Base-by-base conservation (phyloP, 2,113 vertebrate species). In the Seriola rivoliana region DNA sequence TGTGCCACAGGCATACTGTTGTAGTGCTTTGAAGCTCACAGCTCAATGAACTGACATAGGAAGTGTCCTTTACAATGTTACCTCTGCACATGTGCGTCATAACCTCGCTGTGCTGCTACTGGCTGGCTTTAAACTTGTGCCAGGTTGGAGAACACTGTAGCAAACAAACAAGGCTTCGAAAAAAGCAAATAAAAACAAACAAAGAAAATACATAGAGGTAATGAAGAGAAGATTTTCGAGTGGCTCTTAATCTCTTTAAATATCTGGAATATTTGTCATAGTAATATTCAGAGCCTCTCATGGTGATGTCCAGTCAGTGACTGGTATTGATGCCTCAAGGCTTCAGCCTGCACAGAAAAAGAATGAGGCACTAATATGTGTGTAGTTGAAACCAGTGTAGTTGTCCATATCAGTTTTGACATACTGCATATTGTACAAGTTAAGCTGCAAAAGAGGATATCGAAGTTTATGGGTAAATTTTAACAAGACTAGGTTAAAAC, bases 21-120 rank as follows among this genome's bases (percentile, higher is more conserved):
- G 52, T 68, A 57, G 32, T 55, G 50, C 71, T 78, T 83, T 70
- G 83, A 90, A 71, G 76, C 21, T 14, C 78, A 73, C 44, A 59
- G 50, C 42, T 64, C 42, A 75, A 44, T 69, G 21, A 60, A 50
- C 8, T 1, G 62, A 72, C 25, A 57, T 23, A 66, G 36, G 42
- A 48, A 29, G 32, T 17, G 44, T 59, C 17, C 44, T 54, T 7
- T 21, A 4, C 5, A 32, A 21, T 60, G 57, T 57, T 75, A 8
- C 38, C 42, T 48, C 5, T 72, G 62, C 25, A 44, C 25, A 19
- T 58, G 62, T 77, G 59, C 8, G 12, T 77, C 67, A 76, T 34
- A 14, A 12, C 42, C 25, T 58, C 1, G 3, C 32, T 58, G 34
- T 71, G 79, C n/a, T 78, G 38, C 36, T 65, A 48, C 57, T 74